Evolutionary conservation across 1,140 invertebrate species (phyloP).

Genomic region (Littorina saxatilis): DNA sequence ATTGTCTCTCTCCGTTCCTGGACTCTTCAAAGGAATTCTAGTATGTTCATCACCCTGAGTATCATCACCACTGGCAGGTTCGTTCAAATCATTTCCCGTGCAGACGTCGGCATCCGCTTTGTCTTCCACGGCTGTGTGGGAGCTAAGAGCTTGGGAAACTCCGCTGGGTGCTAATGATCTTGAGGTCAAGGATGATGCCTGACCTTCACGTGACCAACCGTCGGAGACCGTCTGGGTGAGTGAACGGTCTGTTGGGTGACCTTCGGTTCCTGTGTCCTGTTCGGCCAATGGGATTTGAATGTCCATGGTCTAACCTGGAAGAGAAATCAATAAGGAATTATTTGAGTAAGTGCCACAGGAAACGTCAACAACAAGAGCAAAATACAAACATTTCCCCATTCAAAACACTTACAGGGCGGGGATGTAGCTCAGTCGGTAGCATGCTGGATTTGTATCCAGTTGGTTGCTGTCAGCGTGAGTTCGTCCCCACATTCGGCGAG

Average conservation of each 20-base stretch:
- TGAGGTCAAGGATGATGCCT: not conserved
- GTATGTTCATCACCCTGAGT: too few relatives aligned
- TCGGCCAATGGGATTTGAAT: conserved; percentile 13
- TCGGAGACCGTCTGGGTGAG: not conserved
- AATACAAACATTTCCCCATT: not conserved
- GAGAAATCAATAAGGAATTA: not conserved
- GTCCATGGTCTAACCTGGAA: not conserved
- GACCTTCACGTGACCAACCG: conserved; percentile 1
- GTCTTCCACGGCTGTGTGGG: not conserved
- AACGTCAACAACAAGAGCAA: not conserved
- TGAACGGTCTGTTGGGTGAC: not conserved
- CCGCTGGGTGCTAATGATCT: not conserved
- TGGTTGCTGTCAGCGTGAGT: too few relatives aligned
- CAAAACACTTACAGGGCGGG: not conserved
- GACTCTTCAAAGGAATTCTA: not conserved
- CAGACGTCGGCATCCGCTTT: not conserved
- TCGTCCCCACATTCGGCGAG: too few relatives aligned
- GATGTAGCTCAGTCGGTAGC: too few relatives aligned
- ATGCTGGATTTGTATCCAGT: too few relatives aligned
- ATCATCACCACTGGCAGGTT: too few relatives aligned
- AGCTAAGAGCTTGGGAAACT: not conserved
- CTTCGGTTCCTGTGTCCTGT: not conserved
- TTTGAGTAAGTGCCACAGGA: not conserved
- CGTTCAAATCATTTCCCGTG: not conserved
- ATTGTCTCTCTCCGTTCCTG: not conserved